phyloP scores from a whole-genome alignment of 2,888 invertebrate genomes.

The Ophion ellenae region DNA sequence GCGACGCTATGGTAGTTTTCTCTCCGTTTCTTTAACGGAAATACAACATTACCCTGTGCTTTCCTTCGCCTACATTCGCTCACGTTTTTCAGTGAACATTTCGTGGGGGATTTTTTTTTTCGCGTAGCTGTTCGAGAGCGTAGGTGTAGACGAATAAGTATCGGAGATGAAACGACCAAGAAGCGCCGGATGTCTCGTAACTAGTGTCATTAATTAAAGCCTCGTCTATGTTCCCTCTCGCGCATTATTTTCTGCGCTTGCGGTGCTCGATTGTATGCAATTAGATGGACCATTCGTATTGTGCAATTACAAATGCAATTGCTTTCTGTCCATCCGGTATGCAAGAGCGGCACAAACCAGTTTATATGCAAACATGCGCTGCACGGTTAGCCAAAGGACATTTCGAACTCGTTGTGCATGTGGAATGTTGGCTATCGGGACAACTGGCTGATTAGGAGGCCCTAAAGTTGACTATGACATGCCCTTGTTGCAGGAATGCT shows the following conservation, averaged over 20 bases:
- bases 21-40: background rate
- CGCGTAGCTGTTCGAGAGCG: background rate
- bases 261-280: slow-evolving; percentile 74
- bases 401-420: background rate
- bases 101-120: background rate
- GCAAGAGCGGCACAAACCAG: slow-evolving; percentile 19
- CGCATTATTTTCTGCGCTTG: slow-evolving; percentile 73
- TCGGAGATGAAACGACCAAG: slow-evolving; percentile 66
- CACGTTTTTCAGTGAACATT: background rate
- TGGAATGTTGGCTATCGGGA: background rate
- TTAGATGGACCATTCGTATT: slow-evolving; percentile 72
- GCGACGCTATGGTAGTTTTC: background rate
- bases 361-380: slow-evolving; percentile 9
- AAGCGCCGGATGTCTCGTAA: slow-evolving; percentile 71
- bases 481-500: background rate
- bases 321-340: slow-evolving; percentile 68
- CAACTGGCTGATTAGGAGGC: background rate
- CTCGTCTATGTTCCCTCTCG: slow-evolving; percentile 67
- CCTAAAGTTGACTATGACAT: background rate
- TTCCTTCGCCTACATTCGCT: background rate
- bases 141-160: slow-evolving; percentile 53
- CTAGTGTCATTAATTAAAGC: slow-evolving; percentile 74
- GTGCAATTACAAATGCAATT: slow-evolving; percentile 73
- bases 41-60: background rate
- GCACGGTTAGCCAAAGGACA: background rate